Conservation (phyloP, 2,888 invertebrate species). For the Eristalis arbustorum region DNA sequence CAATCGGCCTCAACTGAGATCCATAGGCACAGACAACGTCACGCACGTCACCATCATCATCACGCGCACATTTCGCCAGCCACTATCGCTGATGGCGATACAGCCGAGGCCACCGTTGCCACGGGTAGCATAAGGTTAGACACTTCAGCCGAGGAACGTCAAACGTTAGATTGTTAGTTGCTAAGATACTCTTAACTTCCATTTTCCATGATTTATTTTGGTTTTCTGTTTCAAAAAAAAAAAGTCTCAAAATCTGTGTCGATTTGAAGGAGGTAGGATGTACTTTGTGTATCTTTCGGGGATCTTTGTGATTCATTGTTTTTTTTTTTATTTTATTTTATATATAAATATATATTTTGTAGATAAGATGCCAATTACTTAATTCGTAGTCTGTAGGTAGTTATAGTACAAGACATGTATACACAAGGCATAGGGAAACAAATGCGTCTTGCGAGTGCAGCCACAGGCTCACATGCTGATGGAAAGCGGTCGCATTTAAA, state of each 20-base stretch:
- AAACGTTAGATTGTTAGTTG: slow-evolving; percentile 55
- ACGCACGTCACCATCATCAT: slow-evolving; percentile 71
- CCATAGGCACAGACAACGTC: slow-evolving; percentile 71
- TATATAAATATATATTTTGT: slow-evolving; percentile 19
- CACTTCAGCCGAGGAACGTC: slow-evolving; percentile 45
- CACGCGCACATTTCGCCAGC: slow-evolving; percentile 71
- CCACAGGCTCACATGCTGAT: neutral
- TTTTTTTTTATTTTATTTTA: slow-evolving; percentile 16
- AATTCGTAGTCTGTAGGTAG: slow-evolving; percentile 50
- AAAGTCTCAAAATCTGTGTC: neutral
- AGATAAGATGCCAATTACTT: slow-evolving; percentile 62
- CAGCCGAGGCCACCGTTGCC: slow-evolving; percentile 58
- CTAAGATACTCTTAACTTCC: neutral
- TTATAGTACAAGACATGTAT: slow-evolving; percentile 31
- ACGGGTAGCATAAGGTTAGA: slow-evolving; percentile 49
- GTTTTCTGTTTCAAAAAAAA: neutral
- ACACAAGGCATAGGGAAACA: slow-evolving; percentile 17
- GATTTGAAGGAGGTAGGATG: neutral
- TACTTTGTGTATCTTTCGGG: neutral
- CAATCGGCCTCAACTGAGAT: slow-evolving; percentile 70
- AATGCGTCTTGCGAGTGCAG: neutral
- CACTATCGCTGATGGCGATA: slow-evolving; percentile 52
- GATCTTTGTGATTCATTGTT: slow-evolving; percentile 34
- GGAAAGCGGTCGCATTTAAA: slow-evolving; percentile 11
- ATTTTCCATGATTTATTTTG: slow-evolving; percentile 1